A percentile compares a stretch with the other conserved stretches of the same genome.
These are phyloP conservation scores for Drosophila nigrodunni DNA, from an alignment of 1,140 invertebrate species.

Conservation along the genomic window DNA sequence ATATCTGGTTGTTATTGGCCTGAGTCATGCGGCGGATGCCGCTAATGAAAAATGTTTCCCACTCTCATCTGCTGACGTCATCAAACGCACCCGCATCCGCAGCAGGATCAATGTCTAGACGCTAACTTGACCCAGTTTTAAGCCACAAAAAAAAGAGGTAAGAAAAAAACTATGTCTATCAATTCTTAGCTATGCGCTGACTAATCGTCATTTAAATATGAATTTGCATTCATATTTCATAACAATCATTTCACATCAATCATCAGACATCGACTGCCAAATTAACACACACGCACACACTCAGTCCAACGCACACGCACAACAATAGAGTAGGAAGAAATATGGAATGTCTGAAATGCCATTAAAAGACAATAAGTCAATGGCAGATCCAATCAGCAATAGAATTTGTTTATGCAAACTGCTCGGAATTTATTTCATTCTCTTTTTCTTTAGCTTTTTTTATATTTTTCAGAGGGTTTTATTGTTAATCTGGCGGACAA, in stretches of 20 bases:
- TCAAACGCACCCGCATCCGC: constrained; percentile 22
- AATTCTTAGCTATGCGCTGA: constrained; percentile 52
- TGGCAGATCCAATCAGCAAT: constrained; percentile 67
- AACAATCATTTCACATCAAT: constrained; percentile 64
- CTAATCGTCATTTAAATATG: constrained; percentile 25
- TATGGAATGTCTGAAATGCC: constrained; percentile 57
- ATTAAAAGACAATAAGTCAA: constrained; percentile 75
- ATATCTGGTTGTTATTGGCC: constrained; percentile 4
- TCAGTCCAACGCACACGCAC: neutral
- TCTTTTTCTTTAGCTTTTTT: constrained; percentile 34
- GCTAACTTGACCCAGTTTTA: constrained; percentile 59
- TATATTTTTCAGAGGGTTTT: constrained; percentile 8
- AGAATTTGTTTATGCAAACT: constrained; percentile 71
- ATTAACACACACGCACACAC: constrained; percentile 45
- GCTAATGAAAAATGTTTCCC: constrained; percentile 19
- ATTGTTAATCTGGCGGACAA: constrained; percentile 4
- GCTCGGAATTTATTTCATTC: constrained; percentile 34
- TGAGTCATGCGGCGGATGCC: constrained; percentile 42
- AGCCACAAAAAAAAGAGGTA: constrained; percentile 2
- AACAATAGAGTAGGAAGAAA: constrained; percentile 36
- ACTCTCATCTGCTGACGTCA: constrained; percentile 13
- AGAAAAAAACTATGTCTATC: constrained; percentile 30
- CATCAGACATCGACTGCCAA: constrained; percentile 54
- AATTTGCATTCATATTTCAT: constrained; percentile 56
- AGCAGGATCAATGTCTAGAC: constrained; percentile 55